These are phyloP conservation scores for Vipera latastei DNA, from an alignment of 2,797 vertebrate genomes.

Conservation along the genomic window DNA sequence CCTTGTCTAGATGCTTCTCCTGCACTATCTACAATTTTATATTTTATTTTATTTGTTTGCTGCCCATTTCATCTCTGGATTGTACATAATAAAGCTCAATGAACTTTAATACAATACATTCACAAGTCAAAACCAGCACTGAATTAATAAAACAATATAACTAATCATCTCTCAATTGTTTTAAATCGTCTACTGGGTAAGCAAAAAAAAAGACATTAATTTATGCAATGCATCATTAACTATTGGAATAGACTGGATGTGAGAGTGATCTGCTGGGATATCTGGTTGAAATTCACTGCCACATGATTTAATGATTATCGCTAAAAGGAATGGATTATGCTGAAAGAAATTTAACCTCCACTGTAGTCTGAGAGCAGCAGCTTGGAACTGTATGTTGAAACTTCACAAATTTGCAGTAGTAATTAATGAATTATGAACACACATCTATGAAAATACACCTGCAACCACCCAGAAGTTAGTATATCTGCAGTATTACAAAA, in stretches of 20 bases:
- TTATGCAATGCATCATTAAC: constrained; percentile 22
- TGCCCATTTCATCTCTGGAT: neutral
- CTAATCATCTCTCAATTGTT: neutral
- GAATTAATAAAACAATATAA: neutral
- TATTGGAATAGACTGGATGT: neutral
- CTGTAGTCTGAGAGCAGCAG: neutral
- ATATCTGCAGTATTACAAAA: neutral
- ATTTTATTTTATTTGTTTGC: neutral
- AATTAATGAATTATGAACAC: neutral
- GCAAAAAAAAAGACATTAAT: constrained; percentile 11
- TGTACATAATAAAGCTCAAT: neutral
- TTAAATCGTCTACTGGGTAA: neutral
- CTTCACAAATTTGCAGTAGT: constrained; percentile 1
- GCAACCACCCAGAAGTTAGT: neutral
- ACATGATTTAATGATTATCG: constrained; percentile 1
- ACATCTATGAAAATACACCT: neutral
- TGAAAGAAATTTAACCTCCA: neutral
- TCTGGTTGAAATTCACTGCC: constrained; percentile 1
- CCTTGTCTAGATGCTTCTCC: neutral
- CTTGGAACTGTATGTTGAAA: neutral
- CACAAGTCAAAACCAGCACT: neutral
- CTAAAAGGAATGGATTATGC: constrained; percentile 13
- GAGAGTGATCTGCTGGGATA: neutral
- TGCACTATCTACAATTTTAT: neutral
- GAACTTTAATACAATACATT: neutral